A percentile compares a stretch with the other conserved stretches of the same genome.
Conservation (phyloP, 2,797 vertebrate species). For the Dromococcyx pavoninus region DNA sequence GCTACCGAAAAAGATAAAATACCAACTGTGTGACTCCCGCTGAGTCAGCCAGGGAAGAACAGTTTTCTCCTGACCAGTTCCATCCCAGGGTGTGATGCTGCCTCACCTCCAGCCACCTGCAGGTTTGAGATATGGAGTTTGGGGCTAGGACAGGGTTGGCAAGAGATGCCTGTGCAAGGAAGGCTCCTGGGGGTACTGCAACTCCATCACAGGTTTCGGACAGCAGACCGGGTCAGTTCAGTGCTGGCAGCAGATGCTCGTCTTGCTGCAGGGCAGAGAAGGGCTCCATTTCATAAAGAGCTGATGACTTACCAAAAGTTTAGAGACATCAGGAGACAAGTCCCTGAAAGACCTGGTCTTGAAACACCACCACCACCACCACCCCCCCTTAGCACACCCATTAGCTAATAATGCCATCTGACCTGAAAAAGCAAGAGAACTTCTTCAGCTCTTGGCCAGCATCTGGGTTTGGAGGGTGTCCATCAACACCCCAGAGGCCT, state of each 20-base stretch:
- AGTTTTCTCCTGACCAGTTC: background rate
- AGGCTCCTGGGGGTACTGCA: background rate
- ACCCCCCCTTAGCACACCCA: background rate
- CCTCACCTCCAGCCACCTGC: background rate
- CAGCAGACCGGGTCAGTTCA: background rate
- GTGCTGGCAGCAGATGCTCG: background rate
- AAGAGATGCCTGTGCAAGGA: background rate
- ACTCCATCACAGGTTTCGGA: background rate
- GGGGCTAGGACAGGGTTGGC: background rate
- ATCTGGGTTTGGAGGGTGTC: background rate
- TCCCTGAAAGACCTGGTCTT: background rate
- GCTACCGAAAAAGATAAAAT: background rate
- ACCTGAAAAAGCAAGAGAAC: background rate
- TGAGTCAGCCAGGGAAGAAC: background rate
- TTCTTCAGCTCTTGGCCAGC: background rate
- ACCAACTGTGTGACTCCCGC: background rate
- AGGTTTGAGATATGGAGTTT: background rate
- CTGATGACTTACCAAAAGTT: background rate
- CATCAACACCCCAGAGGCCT: background rate
- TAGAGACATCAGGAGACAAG: background rate
- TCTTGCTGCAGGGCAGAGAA: background rate
- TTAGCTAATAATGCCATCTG: background rate
- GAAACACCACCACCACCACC: too few species aligned
- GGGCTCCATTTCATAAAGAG: background rate
- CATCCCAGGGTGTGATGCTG: background rate